These are phyloP conservation scores for Oncorhynchus gorbuscha DNA, from an alignment of 2,113 vertebrate genomes.

Conservation along the genomic window DNA sequence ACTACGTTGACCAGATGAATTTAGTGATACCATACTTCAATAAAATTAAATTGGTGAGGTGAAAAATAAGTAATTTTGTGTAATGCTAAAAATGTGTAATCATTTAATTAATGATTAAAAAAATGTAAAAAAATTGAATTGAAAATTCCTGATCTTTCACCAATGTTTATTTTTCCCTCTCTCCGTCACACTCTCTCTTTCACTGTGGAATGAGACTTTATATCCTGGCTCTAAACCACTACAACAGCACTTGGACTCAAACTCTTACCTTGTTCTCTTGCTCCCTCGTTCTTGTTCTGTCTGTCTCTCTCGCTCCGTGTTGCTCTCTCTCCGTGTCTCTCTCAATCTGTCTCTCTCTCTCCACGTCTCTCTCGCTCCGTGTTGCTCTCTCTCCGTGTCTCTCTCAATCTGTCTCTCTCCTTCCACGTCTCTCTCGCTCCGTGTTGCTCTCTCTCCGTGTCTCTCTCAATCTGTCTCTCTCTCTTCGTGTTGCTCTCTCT, in stretches of 20 bases:
- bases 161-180: constrained; percentile 1
- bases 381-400: background rate
- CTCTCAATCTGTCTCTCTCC: too few species aligned
- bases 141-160: constrained; percentile 5
- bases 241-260: constrained; percentile 6
- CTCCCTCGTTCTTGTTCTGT: too few species aligned
- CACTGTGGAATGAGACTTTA: constrained; percentile 46
- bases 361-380: background rate
- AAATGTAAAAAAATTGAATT: constrained; percentile 26
- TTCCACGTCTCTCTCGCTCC: too few species aligned
- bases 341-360: background rate
- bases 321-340: background rate
- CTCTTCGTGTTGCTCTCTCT: too few species aligned
- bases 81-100: constrained; percentile 11
- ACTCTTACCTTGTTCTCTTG: background rate
- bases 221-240: constrained; percentile 28
- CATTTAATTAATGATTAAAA: background rate
- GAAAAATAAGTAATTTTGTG: constrained; percentile 36
- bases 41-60: background rate
- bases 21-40: background rate
- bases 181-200: constrained; percentile 11
- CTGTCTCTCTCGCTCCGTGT: background rate
- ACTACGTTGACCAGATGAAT: background rate
- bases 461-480: too few species aligned
- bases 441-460: too few species aligned